Evolutionary conservation across 2,888 invertebrate genomes (phyloP).

Genomic region (Cantharis rufa): DNA sequence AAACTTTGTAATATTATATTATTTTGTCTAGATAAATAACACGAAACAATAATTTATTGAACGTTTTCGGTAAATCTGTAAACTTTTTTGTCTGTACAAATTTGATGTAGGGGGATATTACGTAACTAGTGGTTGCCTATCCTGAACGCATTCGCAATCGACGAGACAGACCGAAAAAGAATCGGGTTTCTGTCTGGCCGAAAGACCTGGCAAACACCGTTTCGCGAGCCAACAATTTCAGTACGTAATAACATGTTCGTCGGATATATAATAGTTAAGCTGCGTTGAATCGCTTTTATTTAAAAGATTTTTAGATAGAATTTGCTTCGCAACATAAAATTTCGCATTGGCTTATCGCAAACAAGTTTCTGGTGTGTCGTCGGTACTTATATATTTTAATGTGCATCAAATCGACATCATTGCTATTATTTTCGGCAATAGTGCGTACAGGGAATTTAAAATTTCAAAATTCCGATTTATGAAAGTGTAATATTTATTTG

Average conservation of each 20-base stretch:
- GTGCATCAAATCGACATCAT: neutral
- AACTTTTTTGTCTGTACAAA: slow-evolving; percentile 29
- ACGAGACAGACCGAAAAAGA: slow-evolving; percentile 48
- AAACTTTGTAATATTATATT: neutral
- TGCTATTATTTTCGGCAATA: neutral
- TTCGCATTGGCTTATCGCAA: neutral
- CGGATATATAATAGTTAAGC: slow-evolving; percentile 32
- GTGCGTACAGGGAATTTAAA: slow-evolving; percentile 1
- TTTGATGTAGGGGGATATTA: slow-evolving; percentile 49
- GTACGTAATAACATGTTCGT: slow-evolving; percentile 50
- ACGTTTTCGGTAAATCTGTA: neutral
- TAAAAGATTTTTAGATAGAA: slow-evolving; percentile 22
- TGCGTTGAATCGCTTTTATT: slow-evolving; percentile 21
- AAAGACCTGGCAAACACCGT: slow-evolving; percentile 40
- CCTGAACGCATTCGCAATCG: slow-evolving; percentile 36
- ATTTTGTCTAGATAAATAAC: neutral
- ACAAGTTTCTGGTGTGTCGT: neutral
- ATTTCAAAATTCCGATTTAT: slow-evolving; percentile 21
- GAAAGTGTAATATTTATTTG: slow-evolving; percentile 39
- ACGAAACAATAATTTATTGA: neutral
- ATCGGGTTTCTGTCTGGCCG: slow-evolving; percentile 50
- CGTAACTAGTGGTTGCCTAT: slow-evolving; percentile 49
- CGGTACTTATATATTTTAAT: neutral
- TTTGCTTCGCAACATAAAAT: slow-evolving; percentile 9
- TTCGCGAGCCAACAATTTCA: slow-evolving; percentile 44